Conservation (phyloP, 2,888 invertebrate species). For the Agrilus biguttatus region DNA sequence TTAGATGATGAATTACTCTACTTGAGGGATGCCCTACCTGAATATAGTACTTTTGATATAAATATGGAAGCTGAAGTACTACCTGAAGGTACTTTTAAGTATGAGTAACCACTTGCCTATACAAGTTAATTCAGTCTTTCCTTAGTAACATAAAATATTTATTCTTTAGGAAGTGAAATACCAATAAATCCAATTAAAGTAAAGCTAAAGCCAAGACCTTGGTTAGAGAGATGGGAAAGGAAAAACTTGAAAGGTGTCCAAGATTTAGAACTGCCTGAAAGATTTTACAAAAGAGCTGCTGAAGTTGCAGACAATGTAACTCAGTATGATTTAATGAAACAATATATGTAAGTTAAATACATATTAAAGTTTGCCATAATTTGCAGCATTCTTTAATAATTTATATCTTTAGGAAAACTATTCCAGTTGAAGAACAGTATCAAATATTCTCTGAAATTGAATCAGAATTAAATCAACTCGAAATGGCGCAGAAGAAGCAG, state of each 20-base stretch:
- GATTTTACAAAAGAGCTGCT: slow-evolving; percentile 34
- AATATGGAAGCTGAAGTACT: slow-evolving; percentile 78
- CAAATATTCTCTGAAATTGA: slow-evolving; percentile 77
- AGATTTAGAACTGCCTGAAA: slow-evolving; percentile 23
- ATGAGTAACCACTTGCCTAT: background rate
- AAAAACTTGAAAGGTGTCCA: slow-evolving; percentile 59
- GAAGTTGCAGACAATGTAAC: slow-evolving; percentile 60
- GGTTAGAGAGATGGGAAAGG: slow-evolving; percentile 83
- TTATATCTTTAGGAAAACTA: slow-evolving; percentile 46
- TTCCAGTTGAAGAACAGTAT: slow-evolving; percentile 77
- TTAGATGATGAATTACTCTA: slow-evolving; percentile 81
- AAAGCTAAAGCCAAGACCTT: slow-evolving; percentile 66
- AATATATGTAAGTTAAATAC: slow-evolving; percentile 51
- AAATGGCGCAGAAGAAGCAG: slow-evolving; percentile 46
- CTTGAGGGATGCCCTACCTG: slow-evolving; percentile 75
- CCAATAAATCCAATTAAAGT: slow-evolving; percentile 38
- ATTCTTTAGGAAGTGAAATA: slow-evolving; percentile 18
- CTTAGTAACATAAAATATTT: no score
- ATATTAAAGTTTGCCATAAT: background rate
- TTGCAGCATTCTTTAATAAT: slow-evolving; percentile 6
- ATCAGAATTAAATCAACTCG: slow-evolving; percentile 55
- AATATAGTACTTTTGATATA: slow-evolving; percentile 84
- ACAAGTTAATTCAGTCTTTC: no score
- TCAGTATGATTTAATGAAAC: slow-evolving; percentile 87
- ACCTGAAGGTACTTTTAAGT: slow-evolving; percentile 44